Conservation (phyloP, 1,140 invertebrate genomes). For the Heterodera schachtii region DNA sequence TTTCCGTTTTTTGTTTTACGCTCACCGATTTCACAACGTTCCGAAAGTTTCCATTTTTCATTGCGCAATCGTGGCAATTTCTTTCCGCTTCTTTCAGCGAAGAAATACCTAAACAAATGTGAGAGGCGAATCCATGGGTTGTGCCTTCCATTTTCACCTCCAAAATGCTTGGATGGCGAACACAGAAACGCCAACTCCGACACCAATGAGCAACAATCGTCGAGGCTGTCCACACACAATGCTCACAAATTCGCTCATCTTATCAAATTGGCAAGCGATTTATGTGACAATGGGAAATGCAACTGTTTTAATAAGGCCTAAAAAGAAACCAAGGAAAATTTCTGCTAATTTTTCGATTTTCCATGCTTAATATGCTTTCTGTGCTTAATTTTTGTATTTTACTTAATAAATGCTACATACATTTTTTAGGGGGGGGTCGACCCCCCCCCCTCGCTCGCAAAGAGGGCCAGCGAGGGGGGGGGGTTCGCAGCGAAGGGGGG, state of each 20-base stretch:
- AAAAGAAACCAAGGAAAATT: no score
- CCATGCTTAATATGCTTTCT: no score
- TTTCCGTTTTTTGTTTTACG: neutral
- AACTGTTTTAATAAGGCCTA: no score
- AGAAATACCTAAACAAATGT: slow-evolving; percentile 36
- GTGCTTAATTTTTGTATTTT: no score
- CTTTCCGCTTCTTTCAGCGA: slow-evolving; percentile 24
- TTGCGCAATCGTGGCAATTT: slow-evolving; percentile 26
- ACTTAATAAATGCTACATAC: no score
- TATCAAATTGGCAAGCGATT: neutral
- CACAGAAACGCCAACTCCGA: slow-evolving; percentile 37
- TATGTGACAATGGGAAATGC: no score
- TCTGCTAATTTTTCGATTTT: no score
- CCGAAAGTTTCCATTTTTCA: slow-evolving; percentile 32
- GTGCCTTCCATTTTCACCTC: slow-evolving; percentile 16
- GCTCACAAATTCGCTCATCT: slow-evolving; percentile 27
- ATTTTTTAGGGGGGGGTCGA: no score
- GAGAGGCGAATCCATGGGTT: no score
- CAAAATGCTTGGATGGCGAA: slow-evolving; percentile 25
- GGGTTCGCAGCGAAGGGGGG: no score
- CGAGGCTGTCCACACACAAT: slow-evolving; percentile 31
- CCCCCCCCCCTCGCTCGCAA: no score
- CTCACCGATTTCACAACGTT: slow-evolving; percentile 32
- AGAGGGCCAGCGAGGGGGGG: no score
- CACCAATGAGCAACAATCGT: slow-evolving; percentile 31